These are phyloP conservation scores for Polydrusus pterygomalis DNA, from an alignment of 2,888 invertebrate genomes.

Conservation along the genomic window DNA sequence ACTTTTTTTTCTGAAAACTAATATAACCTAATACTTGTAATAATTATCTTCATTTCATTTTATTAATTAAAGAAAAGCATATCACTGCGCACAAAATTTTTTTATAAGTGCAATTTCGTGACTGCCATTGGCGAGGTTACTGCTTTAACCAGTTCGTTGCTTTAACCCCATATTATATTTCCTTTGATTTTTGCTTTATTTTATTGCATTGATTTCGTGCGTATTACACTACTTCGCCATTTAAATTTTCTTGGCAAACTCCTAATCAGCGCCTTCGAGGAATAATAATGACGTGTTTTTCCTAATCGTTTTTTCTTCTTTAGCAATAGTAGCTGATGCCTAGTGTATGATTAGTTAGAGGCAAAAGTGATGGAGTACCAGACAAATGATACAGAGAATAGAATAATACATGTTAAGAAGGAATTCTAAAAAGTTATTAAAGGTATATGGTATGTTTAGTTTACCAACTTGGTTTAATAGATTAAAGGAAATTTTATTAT, in stretches of 20 bases:
- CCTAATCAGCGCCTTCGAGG: neutral
- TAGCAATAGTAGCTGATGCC: neutral
- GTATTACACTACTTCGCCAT: neutral
- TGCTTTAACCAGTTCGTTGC: constrained; percentile 8
- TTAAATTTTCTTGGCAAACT: neutral
- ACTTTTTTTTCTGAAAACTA: too few species aligned
- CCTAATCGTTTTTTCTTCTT: constrained; percentile 7
- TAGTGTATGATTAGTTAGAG: neutral
- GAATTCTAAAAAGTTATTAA: neutral
- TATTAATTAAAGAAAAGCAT: too few species aligned
- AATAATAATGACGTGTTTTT: constrained; percentile 3
- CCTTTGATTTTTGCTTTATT: neutral
- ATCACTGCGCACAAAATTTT: too few species aligned
- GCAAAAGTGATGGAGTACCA: constrained; percentile 14
- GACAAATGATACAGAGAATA: constrained; percentile 20
- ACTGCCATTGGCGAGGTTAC: constrained; percentile 15
- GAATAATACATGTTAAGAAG: neutral
- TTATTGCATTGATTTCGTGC: constrained; percentile 2
- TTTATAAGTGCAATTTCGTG: constrained; percentile 1
- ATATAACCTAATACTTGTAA: too few species aligned
- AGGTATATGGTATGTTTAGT: neutral
- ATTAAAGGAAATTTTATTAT: neutral
- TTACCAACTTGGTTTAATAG: too few species aligned
- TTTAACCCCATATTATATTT: neutral
- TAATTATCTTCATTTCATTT: too few species aligned